Percentiles rank a stretch among this genome's conserved stretches.
These are phyloP conservation scores for Diadumene lineata DNA, from an alignment of 92 coral and sea anemone species.

Conservation along the genomic window DNA sequence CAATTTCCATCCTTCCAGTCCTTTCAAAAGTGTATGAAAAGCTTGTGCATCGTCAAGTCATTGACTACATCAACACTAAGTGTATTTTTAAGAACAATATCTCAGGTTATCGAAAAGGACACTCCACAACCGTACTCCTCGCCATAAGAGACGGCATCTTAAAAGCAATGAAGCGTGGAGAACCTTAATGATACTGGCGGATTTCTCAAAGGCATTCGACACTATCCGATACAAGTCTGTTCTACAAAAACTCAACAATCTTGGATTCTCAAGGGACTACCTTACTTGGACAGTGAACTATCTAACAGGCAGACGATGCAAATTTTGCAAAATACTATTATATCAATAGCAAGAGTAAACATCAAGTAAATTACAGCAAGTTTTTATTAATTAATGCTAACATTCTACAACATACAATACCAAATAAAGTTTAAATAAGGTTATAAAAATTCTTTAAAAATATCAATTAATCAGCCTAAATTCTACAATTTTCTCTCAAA, in stretches of 20 bases:
- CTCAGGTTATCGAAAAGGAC: constrained; percentile 40
- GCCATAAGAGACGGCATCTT: constrained; percentile 46
- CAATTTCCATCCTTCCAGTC: constrained; percentile 23
- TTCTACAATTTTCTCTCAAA: too few relatives aligned
- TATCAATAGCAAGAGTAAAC: too few relatives aligned
- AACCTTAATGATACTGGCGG: constrained; percentile 27
- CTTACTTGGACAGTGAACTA: too few relatives aligned
- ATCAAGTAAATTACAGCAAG: too few relatives aligned
- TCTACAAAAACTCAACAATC: neutral
- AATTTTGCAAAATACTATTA: too few relatives aligned
- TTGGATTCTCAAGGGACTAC: too few relatives aligned
- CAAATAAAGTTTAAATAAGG: too few relatives aligned
- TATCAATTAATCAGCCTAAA: too few relatives aligned
- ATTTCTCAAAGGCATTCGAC: constrained; percentile 38
- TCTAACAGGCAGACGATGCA: too few relatives aligned
- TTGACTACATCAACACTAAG: constrained; percentile 12
- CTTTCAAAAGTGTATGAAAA: constrained; percentile 35
- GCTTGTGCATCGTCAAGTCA: constrained; percentile 17
- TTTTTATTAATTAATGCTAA: too few relatives aligned
- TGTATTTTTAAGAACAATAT: constrained; percentile 6
- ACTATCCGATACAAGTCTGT: neutral
- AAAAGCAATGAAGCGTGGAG: constrained; percentile 48
- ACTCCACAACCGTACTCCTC: constrained; percentile 37
- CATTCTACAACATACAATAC: too few relatives aligned
- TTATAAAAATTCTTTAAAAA: too few relatives aligned